These are phyloP conservation scores for Cyanistes caeruleus DNA, from an alignment of 2,113 vertebrate genomes.

Conservation along the genomic window DNA sequence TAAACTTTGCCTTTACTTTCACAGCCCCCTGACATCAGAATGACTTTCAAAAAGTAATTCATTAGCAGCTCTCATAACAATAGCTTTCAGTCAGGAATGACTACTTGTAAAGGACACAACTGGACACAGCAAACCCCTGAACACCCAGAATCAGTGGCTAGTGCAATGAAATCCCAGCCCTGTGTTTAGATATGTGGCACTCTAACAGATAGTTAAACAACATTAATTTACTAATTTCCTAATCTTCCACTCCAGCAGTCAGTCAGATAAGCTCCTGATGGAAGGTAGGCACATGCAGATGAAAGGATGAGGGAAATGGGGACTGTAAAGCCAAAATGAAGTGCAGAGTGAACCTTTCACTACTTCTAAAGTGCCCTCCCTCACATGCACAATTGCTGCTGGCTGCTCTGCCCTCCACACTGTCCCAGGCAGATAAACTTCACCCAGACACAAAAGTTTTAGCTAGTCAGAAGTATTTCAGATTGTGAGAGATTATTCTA, in stretches of 20 bases:
- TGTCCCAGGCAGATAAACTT: not conserved
- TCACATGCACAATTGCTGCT: not conserved
- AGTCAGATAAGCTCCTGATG: not conserved
- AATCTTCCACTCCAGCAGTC: not conserved
- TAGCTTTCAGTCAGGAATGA: constrained; percentile 9
- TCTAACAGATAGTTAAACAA: not conserved
- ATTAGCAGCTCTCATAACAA: constrained; percentile 6
- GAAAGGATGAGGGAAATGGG: not conserved
- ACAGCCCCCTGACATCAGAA: not conserved
- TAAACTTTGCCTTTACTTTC: not conserved
- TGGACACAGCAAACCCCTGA: not conserved
- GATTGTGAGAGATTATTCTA: not conserved
- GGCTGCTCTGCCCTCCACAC: not conserved
- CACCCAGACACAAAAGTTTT: not conserved
- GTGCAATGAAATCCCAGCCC: not conserved
- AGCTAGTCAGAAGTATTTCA: not conserved
- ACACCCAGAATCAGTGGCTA: not conserved
- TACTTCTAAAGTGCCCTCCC: not conserved
- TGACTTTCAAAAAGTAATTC: constrained; percentile 20
- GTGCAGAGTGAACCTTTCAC: not conserved
- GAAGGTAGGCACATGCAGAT: not conserved
- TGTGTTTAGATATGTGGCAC: not conserved
- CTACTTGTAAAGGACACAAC: not conserved
- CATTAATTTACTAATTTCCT: not conserved
- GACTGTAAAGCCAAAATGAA: not conserved